Evolutionary conservation across 2,113 vertebrate genomes (phyloP), one percentile per base, ranked within the genome.

Genomic region (Stictonetta naevosa): DNA sequence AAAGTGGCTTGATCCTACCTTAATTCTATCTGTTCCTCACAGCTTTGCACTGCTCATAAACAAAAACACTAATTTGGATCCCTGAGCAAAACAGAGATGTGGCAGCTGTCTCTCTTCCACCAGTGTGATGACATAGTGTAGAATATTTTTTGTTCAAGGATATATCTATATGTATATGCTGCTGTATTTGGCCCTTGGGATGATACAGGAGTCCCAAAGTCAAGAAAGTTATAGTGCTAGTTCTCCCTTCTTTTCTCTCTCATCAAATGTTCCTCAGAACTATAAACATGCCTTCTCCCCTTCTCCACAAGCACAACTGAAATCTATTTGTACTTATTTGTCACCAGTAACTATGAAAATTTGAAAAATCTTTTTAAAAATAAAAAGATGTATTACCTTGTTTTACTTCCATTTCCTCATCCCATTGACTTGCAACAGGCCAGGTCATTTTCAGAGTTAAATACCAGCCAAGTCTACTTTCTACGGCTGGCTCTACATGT

Each of bases 381-480:
- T 14, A 7, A n/a, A 53, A 81, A 72, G 60, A 28, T 2, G 13
- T 10, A 29, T 36, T 1, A 1, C 22, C 7, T 73, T 29, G 23
- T 5, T 83, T 79, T 60, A 29, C 10, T 40, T 67, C 79, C 73
- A 31, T 59, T 59, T 60, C 26, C 18, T 18, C 13, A n/a, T 4
- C 17, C 44, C 26, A 3, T 3, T 59, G 67, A 48, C 62, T 52
- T 31, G 23, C 20, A 66, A n/a, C 1, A 1, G 3, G 16, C 2
- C 46, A 25, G 40, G 22, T 75, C 4, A 10, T 64, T 83, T 83
- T 48, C 38, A 48, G 46, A 83, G 68, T 2, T 52, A 67, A 3
- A 31, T 10, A 4, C 33, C 53, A 36, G 56, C 17, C 38, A 77
- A n/a, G 20, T 36, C 55, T 20, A 19, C 36, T 60, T 48, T 15